These are phyloP conservation scores for Helobdella robusta DNA, from an alignment of 2,888 invertebrate genomes.

Conservation along the genomic window DNA sequence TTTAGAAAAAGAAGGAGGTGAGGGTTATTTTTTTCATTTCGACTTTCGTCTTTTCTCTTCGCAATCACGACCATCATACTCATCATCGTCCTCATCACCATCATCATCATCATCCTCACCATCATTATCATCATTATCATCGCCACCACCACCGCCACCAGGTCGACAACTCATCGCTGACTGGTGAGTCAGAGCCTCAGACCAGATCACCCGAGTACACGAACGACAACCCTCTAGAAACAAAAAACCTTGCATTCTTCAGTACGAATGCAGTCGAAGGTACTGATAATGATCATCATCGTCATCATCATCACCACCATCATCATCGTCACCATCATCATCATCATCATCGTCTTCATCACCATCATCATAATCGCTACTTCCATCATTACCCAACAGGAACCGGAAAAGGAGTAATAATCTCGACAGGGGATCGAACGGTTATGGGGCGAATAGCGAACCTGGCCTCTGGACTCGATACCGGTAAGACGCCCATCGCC, in stretches of 20 bases:
- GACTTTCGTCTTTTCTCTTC: too few species aligned
- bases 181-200: constrained; percentile 69
- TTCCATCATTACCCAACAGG: constrained; percentile 37
- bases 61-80: too few species aligned
- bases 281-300: constrained; percentile 31
- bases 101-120: not conserved
- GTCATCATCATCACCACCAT: too few species aligned
- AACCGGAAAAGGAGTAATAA: constrained; percentile 46
- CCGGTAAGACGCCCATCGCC: constrained; percentile 83
- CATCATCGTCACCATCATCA: constrained; percentile 9
- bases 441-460: constrained; percentile 52
- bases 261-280: constrained; percentile 71
- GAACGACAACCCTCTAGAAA: constrained; percentile 63
- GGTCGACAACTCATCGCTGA: constrained; percentile 61
- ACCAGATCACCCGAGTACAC: constrained; percentile 59
- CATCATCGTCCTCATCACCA: too few species aligned
- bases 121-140: constrained; percentile 1
- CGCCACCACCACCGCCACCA: constrained; percentile 37
- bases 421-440: constrained; percentile 48
- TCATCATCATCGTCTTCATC: constrained; percentile 8
- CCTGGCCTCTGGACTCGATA: constrained; percentile 49
- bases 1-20: not conserved
- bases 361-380: constrained; percentile 2
- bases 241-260: constrained; percentile 70
- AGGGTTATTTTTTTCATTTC: too few species aligned